phyloP scores from a whole-genome alignment of 1,140 invertebrate species.

The Hyphantria cunea region DNA sequence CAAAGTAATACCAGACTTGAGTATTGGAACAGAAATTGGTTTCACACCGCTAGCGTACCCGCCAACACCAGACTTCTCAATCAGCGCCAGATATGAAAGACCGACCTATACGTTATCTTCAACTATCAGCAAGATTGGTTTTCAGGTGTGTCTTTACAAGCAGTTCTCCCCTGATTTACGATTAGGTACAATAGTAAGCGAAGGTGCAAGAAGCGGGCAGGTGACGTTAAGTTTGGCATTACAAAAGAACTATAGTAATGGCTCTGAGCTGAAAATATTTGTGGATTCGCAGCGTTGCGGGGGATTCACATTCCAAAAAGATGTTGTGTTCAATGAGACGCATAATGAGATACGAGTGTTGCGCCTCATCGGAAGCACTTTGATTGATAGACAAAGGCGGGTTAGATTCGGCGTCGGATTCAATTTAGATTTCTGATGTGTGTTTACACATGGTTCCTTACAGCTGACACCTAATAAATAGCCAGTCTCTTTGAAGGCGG shows the following conservation, averaged over 20 bases:
- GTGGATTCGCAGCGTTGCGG: constrained; percentile 66
- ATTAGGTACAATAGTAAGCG: constrained; percentile 62
- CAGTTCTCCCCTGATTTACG: constrained; percentile 57
- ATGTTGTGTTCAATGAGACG: constrained; percentile 56
- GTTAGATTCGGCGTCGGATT: constrained; percentile 69
- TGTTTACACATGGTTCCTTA: constrained; percentile 5
- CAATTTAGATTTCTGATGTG: constrained; percentile 64
- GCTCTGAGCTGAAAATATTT: constrained; percentile 67
- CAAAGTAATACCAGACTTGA: constrained; percentile 52
- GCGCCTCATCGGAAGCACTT: constrained; percentile 55
- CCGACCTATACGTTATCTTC: constrained; percentile 54
- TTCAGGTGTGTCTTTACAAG: constrained; percentile 67
- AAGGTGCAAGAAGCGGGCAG: constrained; percentile 40
- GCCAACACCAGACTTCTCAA: constrained; percentile 48
- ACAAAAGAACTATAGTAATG: constrained; percentile 59
- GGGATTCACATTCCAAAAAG: constrained; percentile 66
- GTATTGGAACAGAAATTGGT: constrained; percentile 54
- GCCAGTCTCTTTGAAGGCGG: neutral
- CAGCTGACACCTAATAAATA: constrained; percentile 8
- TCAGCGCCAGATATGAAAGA: constrained; percentile 59
- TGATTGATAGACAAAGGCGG: constrained; percentile 62
- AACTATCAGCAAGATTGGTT: constrained; percentile 56
- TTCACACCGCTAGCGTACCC: constrained; percentile 48
- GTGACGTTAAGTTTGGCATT: constrained; percentile 59
- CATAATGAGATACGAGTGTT: constrained; percentile 57